A percentile compares a stretch with the other conserved stretches of the same genome.
phyloP scores from a whole-genome alignment of 2,888 invertebrate genomes.

The Drosophila differens region DNA sequence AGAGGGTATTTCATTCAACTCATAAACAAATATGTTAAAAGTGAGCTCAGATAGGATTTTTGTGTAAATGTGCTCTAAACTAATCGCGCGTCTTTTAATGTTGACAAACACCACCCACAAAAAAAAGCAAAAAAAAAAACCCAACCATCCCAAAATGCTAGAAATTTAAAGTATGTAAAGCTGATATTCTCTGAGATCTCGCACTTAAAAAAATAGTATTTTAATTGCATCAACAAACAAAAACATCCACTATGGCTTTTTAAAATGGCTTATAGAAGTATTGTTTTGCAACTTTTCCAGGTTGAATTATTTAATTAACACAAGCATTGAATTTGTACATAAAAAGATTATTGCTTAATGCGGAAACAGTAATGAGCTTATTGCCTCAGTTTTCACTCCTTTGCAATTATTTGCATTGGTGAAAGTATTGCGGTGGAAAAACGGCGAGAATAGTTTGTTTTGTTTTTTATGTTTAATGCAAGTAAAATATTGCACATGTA shows the following conservation, averaged over 20 bases:
- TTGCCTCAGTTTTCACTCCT: not conserved
- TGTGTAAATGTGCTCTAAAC: not conserved
- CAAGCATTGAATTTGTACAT: not conserved
- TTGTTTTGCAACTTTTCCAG: not conserved
- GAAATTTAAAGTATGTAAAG: not conserved
- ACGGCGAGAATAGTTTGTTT: not conserved
- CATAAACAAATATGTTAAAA: conserved; percentile 4
- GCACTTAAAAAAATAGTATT: not conserved
- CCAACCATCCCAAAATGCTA: not conserved
- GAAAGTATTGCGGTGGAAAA: not conserved
- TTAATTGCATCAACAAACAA: not conserved
- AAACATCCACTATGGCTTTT: not conserved
- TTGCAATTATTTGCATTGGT: not conserved
- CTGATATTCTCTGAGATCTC: not conserved
- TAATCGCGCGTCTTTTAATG: not conserved
- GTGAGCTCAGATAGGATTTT: too few relatives aligned
- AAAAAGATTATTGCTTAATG: not conserved
- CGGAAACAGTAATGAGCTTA: not conserved
- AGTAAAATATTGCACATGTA: not conserved
- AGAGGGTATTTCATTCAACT: conserved; percentile 10
- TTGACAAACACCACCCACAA: not conserved
- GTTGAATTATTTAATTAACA: not conserved
- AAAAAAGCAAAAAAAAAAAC: not conserved
- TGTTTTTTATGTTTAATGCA: not conserved
- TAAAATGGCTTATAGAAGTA: not conserved